Evolutionary conservation across 1,140 invertebrate species (phyloP), one percentile per base, ranked within the genome.

Genomic region (Belonocnema kinseyi): DNA sequence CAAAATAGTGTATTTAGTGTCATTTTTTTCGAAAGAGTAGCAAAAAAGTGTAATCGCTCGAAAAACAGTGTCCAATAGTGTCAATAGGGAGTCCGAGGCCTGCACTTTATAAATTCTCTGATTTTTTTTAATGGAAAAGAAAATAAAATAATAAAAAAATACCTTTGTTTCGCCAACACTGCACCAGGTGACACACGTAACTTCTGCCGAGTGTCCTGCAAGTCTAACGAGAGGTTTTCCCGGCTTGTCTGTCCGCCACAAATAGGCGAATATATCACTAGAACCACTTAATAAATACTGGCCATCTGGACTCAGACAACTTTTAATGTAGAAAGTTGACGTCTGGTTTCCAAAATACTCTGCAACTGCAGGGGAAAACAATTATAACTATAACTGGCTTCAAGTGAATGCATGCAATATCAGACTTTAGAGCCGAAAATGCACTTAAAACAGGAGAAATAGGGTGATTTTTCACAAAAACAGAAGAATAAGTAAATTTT

Each of bases 131-230:
- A 33, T 33, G 26, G 26, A 5, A 4, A 33, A 33, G 26, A 33
- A 33, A 33, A 33, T 33, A 33, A 33, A 33, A 33, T 51, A 46
- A 50, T 52, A 19, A 56, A n/a, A 50, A 70, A 74, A 79, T 86
- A 93, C 92, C 86, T 93, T 93, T 26, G 89, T 86, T 80, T 92
- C 86, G 70, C 92, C 90, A 52, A 85, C 78, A 33, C 80, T 88
- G 79, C 94, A 94, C 97, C 97, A 97, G 0, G 95, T 94, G 6
- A 97, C 96, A 86, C 95, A 95, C 1, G 96, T 96, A 0, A 97
- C 97, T 92, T 98, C 97, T 8, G 94, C 95, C 16, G 91, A 92
- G 85, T 98, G 97, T 0, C 96, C 96, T 4, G 89, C 91, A 0
- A 97, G 91, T 75, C 93, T 93, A 13, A 95, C 92, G 19, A 97